Percentiles rank a stretch among this genome's conserved stretches.
phyloP scores from a whole-genome alignment of 1,140 invertebrate genomes.

The Octopus sinensis region DNA sequence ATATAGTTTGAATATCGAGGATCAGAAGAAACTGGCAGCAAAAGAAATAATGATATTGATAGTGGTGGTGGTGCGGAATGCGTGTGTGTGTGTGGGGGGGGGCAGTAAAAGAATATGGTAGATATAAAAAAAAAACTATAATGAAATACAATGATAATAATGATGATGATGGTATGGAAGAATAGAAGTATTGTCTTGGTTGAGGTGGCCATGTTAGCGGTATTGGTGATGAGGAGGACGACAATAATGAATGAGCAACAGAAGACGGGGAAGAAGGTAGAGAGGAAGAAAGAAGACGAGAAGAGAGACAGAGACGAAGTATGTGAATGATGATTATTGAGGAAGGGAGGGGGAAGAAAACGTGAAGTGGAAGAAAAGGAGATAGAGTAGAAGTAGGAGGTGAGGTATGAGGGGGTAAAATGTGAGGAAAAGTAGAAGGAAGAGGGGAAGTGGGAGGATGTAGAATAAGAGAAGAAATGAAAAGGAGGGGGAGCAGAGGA shows the following conservation, averaged over 20 bases:
- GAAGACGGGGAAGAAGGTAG: not conserved
- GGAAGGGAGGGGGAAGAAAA: not conserved
- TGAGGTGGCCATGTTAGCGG: no score
- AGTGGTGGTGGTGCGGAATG: no score
- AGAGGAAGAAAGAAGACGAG: not conserved
- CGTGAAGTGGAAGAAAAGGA: not conserved
- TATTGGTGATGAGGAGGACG: not conserved
- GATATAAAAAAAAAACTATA: no score
- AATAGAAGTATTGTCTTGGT: no score
- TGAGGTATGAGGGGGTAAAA: not conserved
- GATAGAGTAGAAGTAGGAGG: not conserved
- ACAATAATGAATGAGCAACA: not conserved
- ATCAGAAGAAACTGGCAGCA: no score
- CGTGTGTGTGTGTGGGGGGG: no score
- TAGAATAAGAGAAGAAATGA: not conserved
- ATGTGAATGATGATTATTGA: not conserved
- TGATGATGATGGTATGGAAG: no score
- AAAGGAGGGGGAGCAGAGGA: not conserved
- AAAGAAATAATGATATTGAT: no score
- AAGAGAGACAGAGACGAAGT: not conserved
- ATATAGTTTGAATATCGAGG: no score
- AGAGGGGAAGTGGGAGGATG: not conserved
- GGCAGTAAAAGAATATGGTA: no score
- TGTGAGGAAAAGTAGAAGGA: not conserved
- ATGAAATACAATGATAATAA: no score